A percentile compares a stretch with the other conserved stretches of the same genome.
These are phyloP conservation scores for Cephus sareptanus DNA, from an alignment of 2,888 invertebrate genomes.

Conservation along the genomic window DNA sequence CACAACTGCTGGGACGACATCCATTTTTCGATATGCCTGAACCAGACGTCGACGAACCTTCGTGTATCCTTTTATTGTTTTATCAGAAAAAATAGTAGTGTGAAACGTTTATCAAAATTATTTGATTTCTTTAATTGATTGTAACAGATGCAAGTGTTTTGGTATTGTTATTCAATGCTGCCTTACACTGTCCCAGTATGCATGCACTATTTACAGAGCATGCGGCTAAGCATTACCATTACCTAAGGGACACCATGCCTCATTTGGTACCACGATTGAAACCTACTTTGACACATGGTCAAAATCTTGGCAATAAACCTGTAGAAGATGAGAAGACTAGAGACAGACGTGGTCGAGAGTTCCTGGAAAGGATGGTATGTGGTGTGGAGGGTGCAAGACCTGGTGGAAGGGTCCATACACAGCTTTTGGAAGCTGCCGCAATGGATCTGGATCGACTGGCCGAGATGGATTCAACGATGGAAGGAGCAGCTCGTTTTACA, in stretches of 20 bases:
- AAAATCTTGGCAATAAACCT: constrained; percentile 28
- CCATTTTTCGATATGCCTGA: constrained; percentile 97
- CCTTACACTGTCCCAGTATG: constrained; percentile 90
- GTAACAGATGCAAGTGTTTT: constrained; percentile 84
- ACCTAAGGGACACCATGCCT: constrained; percentile 92
- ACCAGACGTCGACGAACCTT: constrained; percentile 94
- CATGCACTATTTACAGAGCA: constrained; percentile 92
- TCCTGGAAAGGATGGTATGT: constrained; percentile 79
- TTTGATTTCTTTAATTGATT: constrained; percentile 29
- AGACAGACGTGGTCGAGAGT: constrained; percentile 67
- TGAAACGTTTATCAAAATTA: neutral
- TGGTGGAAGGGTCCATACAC: constrained; percentile 66
- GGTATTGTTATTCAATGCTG: constrained; percentile 94
- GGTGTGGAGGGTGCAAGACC: constrained; percentile 78
- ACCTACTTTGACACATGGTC: constrained; percentile 61
- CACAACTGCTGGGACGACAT: constrained; percentile 90
- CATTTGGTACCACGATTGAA: constrained; percentile 83
- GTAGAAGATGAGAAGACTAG: constrained; percentile 47
- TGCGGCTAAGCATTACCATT: constrained; percentile 92
- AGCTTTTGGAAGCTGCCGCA: constrained; percentile 68
- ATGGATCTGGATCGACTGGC: constrained; percentile 72
- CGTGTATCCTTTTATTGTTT: constrained; percentile 74
- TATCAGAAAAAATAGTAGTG: neutral
- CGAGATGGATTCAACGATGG: constrained; percentile 82
- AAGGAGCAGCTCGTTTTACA: constrained; percentile 85